Percentiles rank a stretch among this genome's conserved stretches.
Conservation (phyloP, 2,888 invertebrate genomes). For the Nowickia ferox region DNA sequence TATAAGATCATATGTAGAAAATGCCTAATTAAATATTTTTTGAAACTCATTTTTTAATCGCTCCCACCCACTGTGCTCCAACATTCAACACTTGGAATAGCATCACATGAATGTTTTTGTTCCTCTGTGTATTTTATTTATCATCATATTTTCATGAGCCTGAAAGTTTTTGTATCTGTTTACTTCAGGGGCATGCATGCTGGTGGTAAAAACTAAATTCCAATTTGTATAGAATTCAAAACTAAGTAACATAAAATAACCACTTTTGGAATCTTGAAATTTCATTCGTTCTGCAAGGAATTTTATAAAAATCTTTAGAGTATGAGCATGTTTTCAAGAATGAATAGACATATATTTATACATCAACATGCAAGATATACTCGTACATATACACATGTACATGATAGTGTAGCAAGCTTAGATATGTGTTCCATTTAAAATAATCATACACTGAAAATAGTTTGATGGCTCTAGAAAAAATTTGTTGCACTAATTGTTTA, state of each 20-base stretch:
- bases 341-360: background rate
- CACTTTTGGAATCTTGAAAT: slow-evolving; percentile 33
- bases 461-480: no score
- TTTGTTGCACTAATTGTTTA: no score
- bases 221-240: slow-evolving; percentile 62
- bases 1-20: no score
- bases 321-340: background rate
- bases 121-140: slow-evolving; percentile 11
- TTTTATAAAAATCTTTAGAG: slow-evolving; percentile 2
- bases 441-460: no score
- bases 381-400: background rate
- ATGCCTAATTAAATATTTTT: background rate
- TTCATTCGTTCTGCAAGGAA: slow-evolving; percentile 7
- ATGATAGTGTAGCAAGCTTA: background rate
- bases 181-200: slow-evolving; percentile 46
- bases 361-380: no score
- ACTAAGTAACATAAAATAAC: slow-evolving; percentile 54
- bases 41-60: background rate
- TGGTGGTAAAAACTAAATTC: slow-evolving; percentile 61
- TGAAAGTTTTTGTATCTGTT: slow-evolving; percentile 12
- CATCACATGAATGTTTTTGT: slow-evolving; percentile 26
- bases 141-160: slow-evolving; percentile 15
- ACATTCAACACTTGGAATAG: slow-evolving; percentile 32
- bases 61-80: slow-evolving; percentile 12
- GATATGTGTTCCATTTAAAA: background rate